A percentile compares a stretch with the other conserved stretches of the same genome.
Conservation (phyloP, 2,113 vertebrate species). For the Hemibates koningsi region DNA sequence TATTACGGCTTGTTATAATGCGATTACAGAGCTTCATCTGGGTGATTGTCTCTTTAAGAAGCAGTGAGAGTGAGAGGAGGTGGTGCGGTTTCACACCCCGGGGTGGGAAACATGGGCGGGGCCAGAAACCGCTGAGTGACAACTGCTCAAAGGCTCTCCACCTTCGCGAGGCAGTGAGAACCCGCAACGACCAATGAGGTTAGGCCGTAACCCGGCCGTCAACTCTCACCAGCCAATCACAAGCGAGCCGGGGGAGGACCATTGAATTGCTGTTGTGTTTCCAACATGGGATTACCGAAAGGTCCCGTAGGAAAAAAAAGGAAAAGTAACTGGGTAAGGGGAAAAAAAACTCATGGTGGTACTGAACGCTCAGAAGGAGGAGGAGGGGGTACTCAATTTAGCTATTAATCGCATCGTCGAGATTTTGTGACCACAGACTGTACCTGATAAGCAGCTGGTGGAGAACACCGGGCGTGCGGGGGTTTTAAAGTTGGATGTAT, state of each 20-base stretch:
- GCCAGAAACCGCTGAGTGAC: slow-evolving; percentile 68
- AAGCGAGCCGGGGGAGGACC: slow-evolving; percentile 28
- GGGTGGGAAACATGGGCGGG: slow-evolving; percentile 82
- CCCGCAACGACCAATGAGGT: slow-evolving; percentile 42
- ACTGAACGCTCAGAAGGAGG: slow-evolving; percentile 32
- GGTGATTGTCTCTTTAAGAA: slow-evolving; percentile 78
- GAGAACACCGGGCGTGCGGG: not conserved
- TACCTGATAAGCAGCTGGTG: slow-evolving; percentile 37
- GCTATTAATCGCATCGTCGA: slow-evolving; percentile 48
- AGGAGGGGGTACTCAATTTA: slow-evolving; percentile 25
- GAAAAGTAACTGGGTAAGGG: slow-evolving; percentile 60
- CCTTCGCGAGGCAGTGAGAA: not conserved
- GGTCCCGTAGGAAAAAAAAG: slow-evolving; percentile 46
- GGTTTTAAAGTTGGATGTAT: slow-evolving; percentile 50
- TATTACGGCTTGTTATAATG: slow-evolving; percentile 61
- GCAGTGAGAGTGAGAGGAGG: slow-evolving; percentile 68
- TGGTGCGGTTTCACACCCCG: slow-evolving; percentile 84
- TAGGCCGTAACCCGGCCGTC: not conserved
- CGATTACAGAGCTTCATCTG: slow-evolving; percentile 48
- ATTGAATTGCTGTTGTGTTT: slow-evolving; percentile 64
- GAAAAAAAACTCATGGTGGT: slow-evolving; percentile 53
- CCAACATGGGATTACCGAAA: slow-evolving; percentile 81
- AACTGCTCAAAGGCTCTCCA: slow-evolving; percentile 10
- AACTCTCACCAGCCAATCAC: slow-evolving; percentile 51
- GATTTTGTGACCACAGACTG: slow-evolving; percentile 46